Base-by-base conservation (phyloP, 2,797 vertebrate species). In the Etheostoma perlongum region DNA sequence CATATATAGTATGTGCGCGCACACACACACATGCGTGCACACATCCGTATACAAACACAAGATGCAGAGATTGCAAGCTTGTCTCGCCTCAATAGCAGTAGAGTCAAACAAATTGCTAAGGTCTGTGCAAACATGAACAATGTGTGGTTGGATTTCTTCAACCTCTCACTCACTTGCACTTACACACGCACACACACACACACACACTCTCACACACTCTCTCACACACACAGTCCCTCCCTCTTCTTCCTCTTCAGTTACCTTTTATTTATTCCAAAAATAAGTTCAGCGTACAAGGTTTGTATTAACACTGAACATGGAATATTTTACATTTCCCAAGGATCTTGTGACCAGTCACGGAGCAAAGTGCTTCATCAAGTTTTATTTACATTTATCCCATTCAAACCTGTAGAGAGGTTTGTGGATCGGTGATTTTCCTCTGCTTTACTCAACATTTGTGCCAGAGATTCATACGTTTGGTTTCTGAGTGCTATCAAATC, bases 81-180 rank as follows among this genome's bases (percentile, higher is more conserved):
- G 85, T 85, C 83, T 89, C 80, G 85, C 87, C 91, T 91, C 89
- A 83, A 87, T 81, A 89, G 84, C 79, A 68, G 74, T 36, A 72
- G 82, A 90, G 85, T 88, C 86, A 83, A 88, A 92, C 89, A 93
- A 93, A 93, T 93, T 92, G 88, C 93, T 91, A 83, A 78, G 85
- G 89, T 91, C 91, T 93, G 90, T 93, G 87, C 82, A 94, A 94
- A 93, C 90, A 92, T 89, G 87, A 90, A 91, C 91, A 92, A 90
- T 91, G 76, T 91, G 87, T 86, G 60, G 84, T 81, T 76, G 72
- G 90, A 91, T 89, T 92, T 90, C 78, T 82, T 70, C 70, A 78
- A 72, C 78, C 82, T 27, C 78, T 68, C 81, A 44, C 66, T 30
- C 48, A 12, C 78, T 36, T 19, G 4, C 58, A 40, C 19, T 30